Percentiles rank a stretch among this genome's conserved stretches.
phyloP scores from a whole-genome alignment of 1,140 invertebrate species.

The Phthorimaea operculella region DNA sequence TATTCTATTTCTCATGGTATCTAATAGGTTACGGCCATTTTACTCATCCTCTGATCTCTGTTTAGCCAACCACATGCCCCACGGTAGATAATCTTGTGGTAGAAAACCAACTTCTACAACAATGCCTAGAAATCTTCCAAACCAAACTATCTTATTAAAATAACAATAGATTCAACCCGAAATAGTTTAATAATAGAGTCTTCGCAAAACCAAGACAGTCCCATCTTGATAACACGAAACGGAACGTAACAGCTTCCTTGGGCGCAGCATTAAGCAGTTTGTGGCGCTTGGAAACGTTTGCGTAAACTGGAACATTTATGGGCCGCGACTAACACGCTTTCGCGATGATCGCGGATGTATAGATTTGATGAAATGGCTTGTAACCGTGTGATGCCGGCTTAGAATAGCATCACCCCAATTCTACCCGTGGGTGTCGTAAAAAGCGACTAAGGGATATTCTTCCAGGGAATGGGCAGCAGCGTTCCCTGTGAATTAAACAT shows the following conservation, averaged over 20 bases:
- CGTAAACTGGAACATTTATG: background rate
- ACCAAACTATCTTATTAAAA: background rate
- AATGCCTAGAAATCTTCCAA: too few relatives aligned
- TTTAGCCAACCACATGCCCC: too few relatives aligned
- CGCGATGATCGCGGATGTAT: background rate
- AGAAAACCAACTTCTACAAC: background rate
- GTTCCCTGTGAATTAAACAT: too few relatives aligned
- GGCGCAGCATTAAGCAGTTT: constrained; percentile 2
- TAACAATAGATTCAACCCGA: background rate
- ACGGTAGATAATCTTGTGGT: too few relatives aligned
- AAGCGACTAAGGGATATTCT: too few relatives aligned
- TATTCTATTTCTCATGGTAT: too few relatives aligned
- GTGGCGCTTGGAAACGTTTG: constrained; percentile 2
- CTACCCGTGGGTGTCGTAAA: too few relatives aligned
- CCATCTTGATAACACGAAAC: background rate
- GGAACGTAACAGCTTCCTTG: background rate
- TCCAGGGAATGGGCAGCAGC: too few relatives aligned
- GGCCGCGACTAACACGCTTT: constrained; percentile 1
- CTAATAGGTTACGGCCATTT: too few relatives aligned
- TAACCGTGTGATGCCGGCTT: too few relatives aligned
- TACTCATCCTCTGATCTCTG: too few relatives aligned
- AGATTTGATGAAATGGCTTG: background rate
- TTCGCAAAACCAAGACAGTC: background rate
- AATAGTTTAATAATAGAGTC: background rate
- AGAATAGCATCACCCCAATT: too few relatives aligned